A percentile compares a stretch with the other conserved stretches of the same genome.
Evolutionary conservation across 2,113 vertebrate genomes (phyloP).

Genomic region (Platysteira castanea): DNA sequence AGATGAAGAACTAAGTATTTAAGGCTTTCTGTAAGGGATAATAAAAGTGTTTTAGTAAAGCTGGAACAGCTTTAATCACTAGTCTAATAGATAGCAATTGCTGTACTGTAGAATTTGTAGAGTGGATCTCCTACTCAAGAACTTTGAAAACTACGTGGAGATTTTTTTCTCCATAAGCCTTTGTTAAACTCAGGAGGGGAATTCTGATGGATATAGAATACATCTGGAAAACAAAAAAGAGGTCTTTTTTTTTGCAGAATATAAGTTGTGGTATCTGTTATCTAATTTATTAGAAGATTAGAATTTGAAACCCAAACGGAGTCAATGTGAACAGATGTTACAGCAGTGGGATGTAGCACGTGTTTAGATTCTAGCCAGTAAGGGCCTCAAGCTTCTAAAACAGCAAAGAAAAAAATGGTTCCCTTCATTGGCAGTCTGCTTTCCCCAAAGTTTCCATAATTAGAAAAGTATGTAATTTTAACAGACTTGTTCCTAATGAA

Average conservation of each 20-base stretch:
- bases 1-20: neutral
- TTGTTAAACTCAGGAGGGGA: neutral
- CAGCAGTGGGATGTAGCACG: neutral
- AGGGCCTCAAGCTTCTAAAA: neutral
- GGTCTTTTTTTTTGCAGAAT: neutral
- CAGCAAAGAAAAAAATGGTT: neutral
- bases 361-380: neutral
- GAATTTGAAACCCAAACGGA: neutral
- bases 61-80: neutral
- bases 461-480: neutral
- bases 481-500: neutral
- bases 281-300: neutral
- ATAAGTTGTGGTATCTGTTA: neutral
- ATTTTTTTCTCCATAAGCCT: neutral
- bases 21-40: neutral
- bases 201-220: neutral
- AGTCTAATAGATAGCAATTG: neutral
- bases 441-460: neutral
- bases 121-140: neutral
- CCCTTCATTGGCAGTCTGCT: neutral
- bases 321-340: neutral
- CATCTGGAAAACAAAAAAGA: neutral
- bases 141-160: neutral
- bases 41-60: neutral
- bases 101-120: neutral